Evolutionary conservation across 2,113 vertebrate genomes (phyloP), one percentile per base, ranked within the genome.

Genomic region (Amazona vittata): DNA sequence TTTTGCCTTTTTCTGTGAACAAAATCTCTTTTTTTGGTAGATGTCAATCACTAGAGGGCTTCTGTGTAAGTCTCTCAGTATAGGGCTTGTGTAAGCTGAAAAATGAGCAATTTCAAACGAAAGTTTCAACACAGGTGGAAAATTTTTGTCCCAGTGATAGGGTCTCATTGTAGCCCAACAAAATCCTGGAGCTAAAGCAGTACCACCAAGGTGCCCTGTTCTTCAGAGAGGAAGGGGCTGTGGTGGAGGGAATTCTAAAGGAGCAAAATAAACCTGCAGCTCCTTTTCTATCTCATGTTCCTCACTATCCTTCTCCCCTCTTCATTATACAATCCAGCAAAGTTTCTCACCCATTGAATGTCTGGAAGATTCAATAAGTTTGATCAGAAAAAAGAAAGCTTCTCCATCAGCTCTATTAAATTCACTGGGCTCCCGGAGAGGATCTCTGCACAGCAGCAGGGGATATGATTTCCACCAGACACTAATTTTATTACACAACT

Each of bases 401-500:
- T 77, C 22, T 83, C 64, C 46, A 44, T 28, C 17, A 46, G 37
- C 41, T 77, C 79, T 65, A 52, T 62, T 77, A 44, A 86, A 80
- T 88, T 83, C 37, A n/a, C 19, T 41, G 18, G 12, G 37, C 52
- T 77, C 90, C 57, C 75, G 65, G 24, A 83, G 46, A 78, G 49
- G 49, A 33, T 74, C 49, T 88, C 35, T 59, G 49, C 64, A 46
- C 33, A 89, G 60, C 37, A 87, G 37, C 31, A 70, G 67, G 53
- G 22, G n/a, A 28, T 41, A 55, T 5, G 7, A 77, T 20, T 57
- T 53, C 46, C 73, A 74, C 46, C 25, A 59, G 75, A 44, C 24
- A 47, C 76, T 87, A 47, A 86, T 93, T 95, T 70, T 77, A 77
- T 81, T 81, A 74, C 4, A 2, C 41, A 94, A 77, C 49, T 80